These are phyloP conservation scores for Sepioteuthis lessoniana DNA, from an alignment of 2,888 invertebrate genomes.

Conservation along the genomic window DNA sequence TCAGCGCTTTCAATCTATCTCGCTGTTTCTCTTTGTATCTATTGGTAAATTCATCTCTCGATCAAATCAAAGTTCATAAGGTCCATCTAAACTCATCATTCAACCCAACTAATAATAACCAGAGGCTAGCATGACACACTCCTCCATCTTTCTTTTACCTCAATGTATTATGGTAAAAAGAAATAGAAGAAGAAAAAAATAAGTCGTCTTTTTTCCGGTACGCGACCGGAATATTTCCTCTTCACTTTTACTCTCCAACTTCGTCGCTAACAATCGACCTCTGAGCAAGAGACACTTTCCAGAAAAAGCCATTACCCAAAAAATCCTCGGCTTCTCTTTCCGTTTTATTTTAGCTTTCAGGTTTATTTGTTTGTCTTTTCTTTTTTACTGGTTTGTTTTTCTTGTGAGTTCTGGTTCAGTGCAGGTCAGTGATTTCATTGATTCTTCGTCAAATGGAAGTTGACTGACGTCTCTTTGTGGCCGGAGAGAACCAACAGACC, in stretches of 20 bases:
- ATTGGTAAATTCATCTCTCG: too few species aligned
- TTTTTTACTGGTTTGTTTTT: background rate
- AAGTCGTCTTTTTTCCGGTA: too few species aligned
- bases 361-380: background rate
- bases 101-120: too few species aligned
- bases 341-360: background rate
- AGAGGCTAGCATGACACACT: too few species aligned
- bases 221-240: too few species aligned
- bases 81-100: too few species aligned
- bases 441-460: constrained; percentile 6
- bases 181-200: too few species aligned
- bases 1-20: too few species aligned
- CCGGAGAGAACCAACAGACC: background rate
- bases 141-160: too few species aligned
- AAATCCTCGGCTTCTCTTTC: background rate
- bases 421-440: constrained; percentile 21
- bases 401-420: background rate
- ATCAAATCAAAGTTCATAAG: too few species aligned
- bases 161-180: too few species aligned
- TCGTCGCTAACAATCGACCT: background rate
- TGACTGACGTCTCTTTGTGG: constrained; percentile 23
- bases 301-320: background rate
- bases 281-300: background rate
- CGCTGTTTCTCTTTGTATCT: too few species aligned
- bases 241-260: background rate